A percentile compares a stretch with the other conserved stretches of the same genome.
Evolutionary conservation across 2,113 vertebrate species (phyloP).

Genomic region (Melanotaenia duboulayi): DNA sequence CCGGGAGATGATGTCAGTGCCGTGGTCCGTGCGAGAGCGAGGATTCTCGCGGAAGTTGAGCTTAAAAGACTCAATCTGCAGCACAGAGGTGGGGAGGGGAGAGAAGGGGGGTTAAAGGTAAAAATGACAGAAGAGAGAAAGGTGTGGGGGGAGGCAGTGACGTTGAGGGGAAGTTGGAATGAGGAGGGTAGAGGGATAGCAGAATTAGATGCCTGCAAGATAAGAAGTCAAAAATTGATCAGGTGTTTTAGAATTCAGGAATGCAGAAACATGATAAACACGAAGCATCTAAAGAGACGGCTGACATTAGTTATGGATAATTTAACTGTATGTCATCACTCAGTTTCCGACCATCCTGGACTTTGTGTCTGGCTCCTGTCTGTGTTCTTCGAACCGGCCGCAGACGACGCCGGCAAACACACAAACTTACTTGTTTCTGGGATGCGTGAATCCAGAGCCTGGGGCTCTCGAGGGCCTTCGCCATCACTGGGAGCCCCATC

Average conservation of each 20-base stretch:
- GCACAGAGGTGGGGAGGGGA: constrained; percentile 80
- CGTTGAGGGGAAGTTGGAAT: constrained; percentile 66
- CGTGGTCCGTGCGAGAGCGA: constrained; percentile 90
- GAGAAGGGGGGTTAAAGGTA: not conserved
- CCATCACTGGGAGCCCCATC: constrained; percentile 76
- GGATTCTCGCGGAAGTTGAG: constrained; percentile 91
- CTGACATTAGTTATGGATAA: too few relatives aligned
- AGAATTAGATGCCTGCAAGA: constrained; percentile 99
- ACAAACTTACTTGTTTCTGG: constrained; percentile 96
- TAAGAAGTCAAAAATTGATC: constrained; percentile 89
- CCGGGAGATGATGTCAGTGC: constrained; percentile 87
- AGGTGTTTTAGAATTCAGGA: constrained; percentile 53
- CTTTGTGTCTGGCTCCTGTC: constrained; percentile 4
- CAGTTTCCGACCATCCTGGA: too few relatives aligned
- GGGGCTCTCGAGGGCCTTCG: constrained; percentile 87
- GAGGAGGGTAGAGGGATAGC: constrained; percentile 87
- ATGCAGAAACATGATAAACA: too few relatives aligned
- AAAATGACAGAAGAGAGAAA: constrained; percentile 39
- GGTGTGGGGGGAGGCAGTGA: constrained; percentile 31
- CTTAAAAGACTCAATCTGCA: constrained; percentile 95
- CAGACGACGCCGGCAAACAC: constrained; percentile 1
- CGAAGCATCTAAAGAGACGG: too few relatives aligned
- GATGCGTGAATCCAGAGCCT: constrained; percentile 90
- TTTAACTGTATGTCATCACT: too few relatives aligned
- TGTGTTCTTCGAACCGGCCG: not conserved